Evolutionary conservation across 2,113 vertebrate genomes (phyloP).

Genomic region (Uropsilus gracilis): DNA sequence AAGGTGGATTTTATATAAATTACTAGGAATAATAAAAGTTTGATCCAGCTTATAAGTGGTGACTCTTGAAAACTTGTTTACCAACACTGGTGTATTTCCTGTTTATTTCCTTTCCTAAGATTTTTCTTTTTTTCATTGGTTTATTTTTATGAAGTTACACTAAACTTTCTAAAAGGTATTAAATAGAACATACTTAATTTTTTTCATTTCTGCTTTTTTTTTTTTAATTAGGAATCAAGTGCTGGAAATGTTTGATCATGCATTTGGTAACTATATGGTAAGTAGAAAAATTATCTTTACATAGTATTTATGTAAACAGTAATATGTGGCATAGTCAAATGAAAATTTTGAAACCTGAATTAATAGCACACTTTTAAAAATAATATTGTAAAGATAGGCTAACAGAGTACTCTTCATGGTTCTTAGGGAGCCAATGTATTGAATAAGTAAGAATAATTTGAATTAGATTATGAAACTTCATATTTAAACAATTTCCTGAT

Average conservation of each 20-base stretch:
- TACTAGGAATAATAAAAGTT: neutral
- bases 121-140: slow-evolving; percentile 23
- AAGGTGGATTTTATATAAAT: slow-evolving; percentile 21
- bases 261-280: slow-evolving; percentile 99
- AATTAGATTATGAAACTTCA: neutral
- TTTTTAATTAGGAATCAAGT: slow-evolving; percentile 93
- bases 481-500: slow-evolving; percentile 6
- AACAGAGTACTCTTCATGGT: neutral
- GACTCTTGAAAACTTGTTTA: neutral
- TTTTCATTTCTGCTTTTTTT: slow-evolving; percentile 72
- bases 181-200: slow-evolving; percentile 34
- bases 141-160: slow-evolving; percentile 33
- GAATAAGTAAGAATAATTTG: slow-evolving; percentile 17
- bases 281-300: slow-evolving; percentile 75
- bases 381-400: neutral
- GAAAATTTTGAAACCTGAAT: slow-evolving; percentile 37
- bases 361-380: slow-evolving; percentile 9
- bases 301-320: neutral
- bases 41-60: neutral
- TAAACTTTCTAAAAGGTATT: slow-evolving; percentile 46
- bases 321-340: neutral
- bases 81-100: neutral
- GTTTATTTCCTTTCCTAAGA: slow-evolving; percentile 9
- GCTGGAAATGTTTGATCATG: slow-evolving; percentile 99
- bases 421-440: neutral